A percentile compares a stretch with the other conserved stretches of the same genome.
Conservation (phyloP, 2,888 invertebrate species). For the Biston betularia region DNA sequence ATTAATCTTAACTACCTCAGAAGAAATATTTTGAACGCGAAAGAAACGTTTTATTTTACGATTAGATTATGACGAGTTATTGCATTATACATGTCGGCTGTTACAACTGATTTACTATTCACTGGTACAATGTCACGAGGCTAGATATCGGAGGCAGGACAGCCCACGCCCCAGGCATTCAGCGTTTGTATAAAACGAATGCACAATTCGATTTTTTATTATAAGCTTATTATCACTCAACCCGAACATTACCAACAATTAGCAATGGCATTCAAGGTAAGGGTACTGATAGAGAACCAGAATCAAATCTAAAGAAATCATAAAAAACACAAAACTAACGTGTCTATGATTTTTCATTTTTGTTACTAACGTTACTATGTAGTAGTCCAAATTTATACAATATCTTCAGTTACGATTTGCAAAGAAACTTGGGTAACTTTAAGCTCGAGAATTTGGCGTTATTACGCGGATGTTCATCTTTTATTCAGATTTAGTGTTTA, state of each 20-base stretch:
- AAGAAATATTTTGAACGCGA: too few species aligned
- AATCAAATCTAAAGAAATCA: background rate
- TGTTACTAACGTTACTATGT: background rate
- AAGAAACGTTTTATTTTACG: too few species aligned
- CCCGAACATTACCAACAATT: conserved; percentile 32
- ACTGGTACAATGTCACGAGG: conserved; percentile 21
- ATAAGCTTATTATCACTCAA: conserved; percentile 33
- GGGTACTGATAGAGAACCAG: background rate
- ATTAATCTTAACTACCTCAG: too few species aligned
- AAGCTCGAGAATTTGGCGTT: background rate
- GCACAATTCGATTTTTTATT: conserved; percentile 30
- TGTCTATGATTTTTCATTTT: background rate
- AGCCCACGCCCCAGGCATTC: conserved; percentile 39
- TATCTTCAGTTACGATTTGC: too few species aligned
- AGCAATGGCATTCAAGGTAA: conserved; percentile 47
- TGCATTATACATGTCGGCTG: background rate
- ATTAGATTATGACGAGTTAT: background rate
- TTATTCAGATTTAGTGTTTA: too few species aligned
- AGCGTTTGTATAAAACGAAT: conserved; percentile 40
- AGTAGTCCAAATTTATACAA: background rate
- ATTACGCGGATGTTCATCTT: too few species aligned
- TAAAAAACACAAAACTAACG: background rate
- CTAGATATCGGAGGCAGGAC: conserved; percentile 12
- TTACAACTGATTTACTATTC: conserved; percentile 11
- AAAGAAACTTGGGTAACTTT: background rate